Percentiles rank a stretch among this genome's conserved stretches.
Evolutionary conservation across 1,140 invertebrate genomes (phyloP).

Genomic region (Saccostrea cuccullata): DNA sequence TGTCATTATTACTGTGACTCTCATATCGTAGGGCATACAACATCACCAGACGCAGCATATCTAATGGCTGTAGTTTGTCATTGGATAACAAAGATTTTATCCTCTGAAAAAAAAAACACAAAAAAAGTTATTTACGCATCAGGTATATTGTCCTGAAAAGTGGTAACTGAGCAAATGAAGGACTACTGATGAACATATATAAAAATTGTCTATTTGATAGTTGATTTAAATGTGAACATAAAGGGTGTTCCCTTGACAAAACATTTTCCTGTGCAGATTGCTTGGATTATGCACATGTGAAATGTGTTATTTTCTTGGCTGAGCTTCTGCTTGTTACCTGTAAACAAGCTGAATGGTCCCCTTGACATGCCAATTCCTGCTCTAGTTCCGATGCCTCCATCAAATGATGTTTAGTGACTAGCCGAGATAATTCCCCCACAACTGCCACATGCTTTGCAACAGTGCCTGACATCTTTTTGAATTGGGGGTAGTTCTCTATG

Average conservation of each 20-base stretch:
- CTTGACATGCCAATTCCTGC: slow-evolving; percentile 96
- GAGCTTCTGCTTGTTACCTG: slow-evolving; percentile 80
- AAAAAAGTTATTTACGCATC: background rate
- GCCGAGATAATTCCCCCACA: slow-evolving; percentile 93
- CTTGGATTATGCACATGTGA: background rate
- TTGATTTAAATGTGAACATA: no score
- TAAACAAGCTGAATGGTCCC: slow-evolving; percentile 92
- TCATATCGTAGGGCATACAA: slow-evolving; percentile 96
- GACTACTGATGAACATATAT: no score
- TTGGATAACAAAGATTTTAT: slow-evolving; percentile 86
- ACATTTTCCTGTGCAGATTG: no score
- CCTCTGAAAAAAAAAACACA: slow-evolving; percentile 81
- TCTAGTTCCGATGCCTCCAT: slow-evolving; percentile 97
- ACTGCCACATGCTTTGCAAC: slow-evolving; percentile 98
- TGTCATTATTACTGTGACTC: slow-evolving; percentile 90
- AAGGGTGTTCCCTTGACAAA: no score
- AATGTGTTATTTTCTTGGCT: background rate
- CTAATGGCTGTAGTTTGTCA: slow-evolving; percentile 86
- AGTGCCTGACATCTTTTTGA: slow-evolving; percentile 99
- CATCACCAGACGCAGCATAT: slow-evolving; percentile 93
- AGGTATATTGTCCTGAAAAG: no score
- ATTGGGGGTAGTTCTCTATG: slow-evolving; percentile 98
- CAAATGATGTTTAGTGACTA: slow-evolving; percentile 88
- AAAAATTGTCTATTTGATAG: no score
- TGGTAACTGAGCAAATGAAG: no score